phyloP scores from a whole-genome alignment of 2,797 vertebrate genomes.

The Bradypus variegatus region DNA sequence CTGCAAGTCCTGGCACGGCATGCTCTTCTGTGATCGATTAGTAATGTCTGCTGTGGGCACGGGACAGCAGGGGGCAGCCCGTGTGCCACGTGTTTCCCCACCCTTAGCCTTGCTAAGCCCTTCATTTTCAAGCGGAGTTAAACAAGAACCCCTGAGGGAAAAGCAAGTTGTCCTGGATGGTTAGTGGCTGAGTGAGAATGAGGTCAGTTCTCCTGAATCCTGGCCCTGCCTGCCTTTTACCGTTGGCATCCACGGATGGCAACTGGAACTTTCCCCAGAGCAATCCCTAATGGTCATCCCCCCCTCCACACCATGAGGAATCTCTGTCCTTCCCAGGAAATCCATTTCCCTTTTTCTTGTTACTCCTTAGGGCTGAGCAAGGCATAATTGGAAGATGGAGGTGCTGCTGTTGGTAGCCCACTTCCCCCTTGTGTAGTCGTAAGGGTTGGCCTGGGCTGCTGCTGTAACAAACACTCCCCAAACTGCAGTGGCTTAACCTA shows the following conservation, averaged over 20 bases:
- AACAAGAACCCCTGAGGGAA: background rate
- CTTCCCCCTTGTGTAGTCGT: rapidly evolving
- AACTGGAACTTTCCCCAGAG: background rate
- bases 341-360: background rate
- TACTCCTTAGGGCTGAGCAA: rapidly evolving
- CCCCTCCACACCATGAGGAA: background rate
- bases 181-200: background rate
- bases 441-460: background rate
- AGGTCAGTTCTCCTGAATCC: background rate
- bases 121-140: background rate
- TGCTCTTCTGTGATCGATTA: background rate
- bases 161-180: background rate
- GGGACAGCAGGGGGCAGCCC: background rate
- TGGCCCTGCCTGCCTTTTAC: background rate
- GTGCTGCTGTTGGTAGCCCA: background rate
- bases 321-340: background rate
- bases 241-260: background rate
- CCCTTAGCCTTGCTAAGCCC: background rate
- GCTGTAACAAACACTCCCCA: background rate
- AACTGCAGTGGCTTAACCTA: rapidly evolving
- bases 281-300: background rate
- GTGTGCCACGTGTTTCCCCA: background rate
- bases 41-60: background rate
- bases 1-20: background rate
- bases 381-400: background rate